A percentile compares a stretch with the other conserved stretches of the same genome.
phyloP scores from a whole-genome alignment of 2,888 invertebrate genomes.

The Acronicta psi region DNA sequence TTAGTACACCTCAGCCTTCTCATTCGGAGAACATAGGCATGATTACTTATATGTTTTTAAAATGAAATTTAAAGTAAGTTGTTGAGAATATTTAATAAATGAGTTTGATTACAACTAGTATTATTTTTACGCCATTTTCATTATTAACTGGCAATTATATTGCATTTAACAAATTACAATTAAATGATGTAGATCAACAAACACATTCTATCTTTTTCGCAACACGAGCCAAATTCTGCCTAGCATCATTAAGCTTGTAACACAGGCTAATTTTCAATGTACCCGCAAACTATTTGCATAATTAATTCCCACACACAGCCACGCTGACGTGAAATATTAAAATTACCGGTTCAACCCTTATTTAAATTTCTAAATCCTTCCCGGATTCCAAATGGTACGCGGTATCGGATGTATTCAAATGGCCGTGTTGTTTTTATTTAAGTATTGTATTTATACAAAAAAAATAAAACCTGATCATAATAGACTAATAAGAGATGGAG shows the following conservation, averaged over 20 bases:
- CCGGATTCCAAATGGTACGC: slow-evolving; percentile 63
- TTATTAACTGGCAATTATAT: no score
- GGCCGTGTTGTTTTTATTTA: slow-evolving; percentile 44
- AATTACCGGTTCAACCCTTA: slow-evolving; percentile 74
- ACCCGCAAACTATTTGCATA: slow-evolving; percentile 79
- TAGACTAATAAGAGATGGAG: no score
- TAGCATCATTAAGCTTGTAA: slow-evolving; percentile 65
- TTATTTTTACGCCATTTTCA: no score
- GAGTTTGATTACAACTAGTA: no score
- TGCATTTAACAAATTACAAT: no score
- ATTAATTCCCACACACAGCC: slow-evolving; percentile 75
- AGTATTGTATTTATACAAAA: slow-evolving; percentile 16
- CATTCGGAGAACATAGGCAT: no score
- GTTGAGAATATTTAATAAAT: no score
- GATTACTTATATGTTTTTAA: no score
- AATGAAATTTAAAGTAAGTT: no score
- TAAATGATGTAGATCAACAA: no score
- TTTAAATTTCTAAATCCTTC: slow-evolving; percentile 80
- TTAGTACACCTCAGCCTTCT: no score
- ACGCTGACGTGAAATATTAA: slow-evolving; percentile 72
- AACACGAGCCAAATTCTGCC: slow-evolving; percentile 45
- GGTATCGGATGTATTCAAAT: slow-evolving; percentile 27
- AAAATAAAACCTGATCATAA: no score
- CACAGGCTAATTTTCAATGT: slow-evolving; percentile 76
- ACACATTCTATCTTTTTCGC: slow-evolving; percentile 28